Evolutionary conservation across 1,140 invertebrate species (phyloP).

Genomic region (Lerema accius): DNA sequence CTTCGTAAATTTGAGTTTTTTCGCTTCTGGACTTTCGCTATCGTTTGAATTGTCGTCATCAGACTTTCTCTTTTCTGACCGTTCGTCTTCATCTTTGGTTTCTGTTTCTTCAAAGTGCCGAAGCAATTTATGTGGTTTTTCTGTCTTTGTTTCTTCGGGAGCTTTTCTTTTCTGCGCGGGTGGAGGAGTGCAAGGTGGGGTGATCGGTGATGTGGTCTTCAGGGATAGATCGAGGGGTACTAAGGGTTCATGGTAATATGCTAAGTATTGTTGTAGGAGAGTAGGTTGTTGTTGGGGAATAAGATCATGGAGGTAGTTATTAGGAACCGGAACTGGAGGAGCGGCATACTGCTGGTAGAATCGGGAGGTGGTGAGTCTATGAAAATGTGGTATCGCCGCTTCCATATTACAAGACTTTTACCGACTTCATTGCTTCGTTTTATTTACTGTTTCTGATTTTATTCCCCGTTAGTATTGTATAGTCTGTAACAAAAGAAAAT

Average conservation of each 20-base stretch:
- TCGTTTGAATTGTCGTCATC: conserved; percentile 71
- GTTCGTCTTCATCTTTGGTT: conserved; percentile 57
- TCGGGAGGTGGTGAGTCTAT: conserved; percentile 62
- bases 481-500: conserved; percentile 56
- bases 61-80: conserved; percentile 54
- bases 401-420: conserved; percentile 58
- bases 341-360: conserved; percentile 74
- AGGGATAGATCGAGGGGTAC: conserved; percentile 84
- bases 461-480: conserved; percentile 30
- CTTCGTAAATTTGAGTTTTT: conserved; percentile 74
- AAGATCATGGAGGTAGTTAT: conserved; percentile 70
- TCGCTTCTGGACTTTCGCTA: conserved; percentile 78
- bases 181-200: conserved; percentile 85
- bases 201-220: conserved; percentile 82
- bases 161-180: conserved; percentile 80
- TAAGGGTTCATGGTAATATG: conserved; percentile 79
- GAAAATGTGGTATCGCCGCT: conserved; percentile 70
- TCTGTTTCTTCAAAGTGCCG: conserved; percentile 66
- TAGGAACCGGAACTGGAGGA: conserved; percentile 62
- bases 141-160: conserved; percentile 72
- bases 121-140: conserved; percentile 78
- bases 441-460: conserved; percentile 23
- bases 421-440: conserved; percentile 15
- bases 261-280: conserved; percentile 73
- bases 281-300: conserved; percentile 72